phyloP scores from a whole-genome alignment of 1,140 invertebrate species.

The Formica selysi region DNA sequence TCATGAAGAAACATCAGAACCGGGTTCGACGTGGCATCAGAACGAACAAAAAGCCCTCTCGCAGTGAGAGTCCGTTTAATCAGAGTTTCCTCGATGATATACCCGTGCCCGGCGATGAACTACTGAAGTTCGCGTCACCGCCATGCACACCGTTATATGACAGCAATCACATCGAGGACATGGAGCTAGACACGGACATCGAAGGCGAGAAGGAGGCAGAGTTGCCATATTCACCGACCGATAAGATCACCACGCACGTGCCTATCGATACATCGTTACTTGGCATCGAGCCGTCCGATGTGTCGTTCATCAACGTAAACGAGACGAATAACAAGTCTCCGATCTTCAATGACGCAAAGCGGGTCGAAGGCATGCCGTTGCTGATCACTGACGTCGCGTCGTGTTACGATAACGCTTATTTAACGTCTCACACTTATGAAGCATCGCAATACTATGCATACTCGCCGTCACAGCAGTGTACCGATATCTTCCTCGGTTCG shows the following conservation, averaged over 20 bases:
- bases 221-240: constrained; percentile 81
- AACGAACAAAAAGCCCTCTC: constrained; percentile 45
- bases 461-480: background rate
- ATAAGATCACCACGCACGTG: constrained; percentile 74
- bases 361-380: constrained; percentile 1
- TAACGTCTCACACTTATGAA: constrained; percentile 30
- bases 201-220: constrained; percentile 80
- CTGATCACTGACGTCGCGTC: background rate
- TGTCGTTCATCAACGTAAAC: constrained; percentile 72
- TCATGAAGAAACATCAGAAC: constrained; percentile 81
- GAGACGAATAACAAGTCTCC: constrained; percentile 31
- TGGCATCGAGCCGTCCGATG: constrained; percentile 72
- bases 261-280: constrained; percentile 67
- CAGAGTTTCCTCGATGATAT: constrained; percentile 78
- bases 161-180: constrained; percentile 80
- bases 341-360: constrained; percentile 24
- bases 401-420: background rate
- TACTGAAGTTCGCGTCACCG: constrained; percentile 53
- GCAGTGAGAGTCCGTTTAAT: constrained; percentile 80
- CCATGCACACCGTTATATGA: constrained; percentile 42
- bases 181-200: constrained; percentile 84
- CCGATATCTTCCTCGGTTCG: background rate
- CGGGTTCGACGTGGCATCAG: constrained; percentile 71
- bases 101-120: constrained; percentile 69
- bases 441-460: background rate